phyloP scores from a whole-genome alignment of 1,140 invertebrate species.

The Caenorhabditis briggsae region DNA sequence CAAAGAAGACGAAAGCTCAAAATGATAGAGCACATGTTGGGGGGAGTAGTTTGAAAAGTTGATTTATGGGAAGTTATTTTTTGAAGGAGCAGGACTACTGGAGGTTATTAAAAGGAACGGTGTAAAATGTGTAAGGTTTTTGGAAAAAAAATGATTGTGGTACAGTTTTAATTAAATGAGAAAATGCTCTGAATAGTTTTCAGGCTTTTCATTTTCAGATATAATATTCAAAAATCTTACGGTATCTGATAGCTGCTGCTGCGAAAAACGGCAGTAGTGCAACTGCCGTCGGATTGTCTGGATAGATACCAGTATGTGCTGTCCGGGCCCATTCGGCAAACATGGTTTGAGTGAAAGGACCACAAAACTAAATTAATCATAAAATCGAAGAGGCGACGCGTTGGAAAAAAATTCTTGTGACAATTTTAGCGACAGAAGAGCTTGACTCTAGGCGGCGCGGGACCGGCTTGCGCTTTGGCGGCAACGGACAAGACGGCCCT shows the following conservation, averaged over 20 bases:
- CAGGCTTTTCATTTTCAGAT: no score
- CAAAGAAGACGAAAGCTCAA: background rate
- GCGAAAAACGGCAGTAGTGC: slow-evolving; percentile 55
- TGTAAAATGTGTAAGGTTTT: background rate
- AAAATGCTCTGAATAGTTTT: no score
- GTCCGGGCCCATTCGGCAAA: slow-evolving; percentile 57
- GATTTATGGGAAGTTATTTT: background rate
- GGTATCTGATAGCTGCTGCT: slow-evolving; percentile 47
- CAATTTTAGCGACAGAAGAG: background rate
- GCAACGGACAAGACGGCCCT: slow-evolving; percentile 29
- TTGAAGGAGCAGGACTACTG: background rate
- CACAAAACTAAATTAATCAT: slow-evolving; percentile 43
- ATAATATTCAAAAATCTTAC: slow-evolving; percentile 21
- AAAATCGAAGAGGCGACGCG: background rate
- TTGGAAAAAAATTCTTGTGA: background rate
- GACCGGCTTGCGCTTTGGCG: slow-evolving; percentile 34
- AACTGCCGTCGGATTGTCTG: slow-evolving; percentile 24
- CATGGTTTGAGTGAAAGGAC: slow-evolving; percentile 33
- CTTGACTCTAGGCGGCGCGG: background rate
- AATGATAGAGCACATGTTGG: background rate
- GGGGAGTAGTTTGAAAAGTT: background rate
- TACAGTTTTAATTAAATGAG: no score
- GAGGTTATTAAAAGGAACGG: background rate
- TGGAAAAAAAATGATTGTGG: background rate
- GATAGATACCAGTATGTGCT: slow-evolving; percentile 44